Percentiles rank a stretch among this genome's conserved stretches.
These are phyloP conservation scores for Pammene fasciana DNA, from an alignment of 2,888 invertebrate genomes.

Conservation along the genomic window DNA sequence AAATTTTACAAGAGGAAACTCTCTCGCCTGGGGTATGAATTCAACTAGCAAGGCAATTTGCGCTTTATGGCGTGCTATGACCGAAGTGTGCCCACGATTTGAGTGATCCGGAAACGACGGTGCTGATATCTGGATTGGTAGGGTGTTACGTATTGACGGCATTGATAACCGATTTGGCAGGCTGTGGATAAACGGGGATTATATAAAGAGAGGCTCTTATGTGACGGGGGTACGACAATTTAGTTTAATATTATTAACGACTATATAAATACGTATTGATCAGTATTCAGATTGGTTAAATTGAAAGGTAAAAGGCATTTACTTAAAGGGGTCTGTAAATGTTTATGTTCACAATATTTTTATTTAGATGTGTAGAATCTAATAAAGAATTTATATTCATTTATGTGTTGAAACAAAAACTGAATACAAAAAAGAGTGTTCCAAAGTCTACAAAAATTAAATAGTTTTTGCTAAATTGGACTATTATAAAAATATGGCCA, in stretches of 20 bases:
- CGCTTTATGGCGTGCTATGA: conserved; percentile 72
- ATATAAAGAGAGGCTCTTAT: conserved; percentile 7
- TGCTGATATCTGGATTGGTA: conserved; percentile 31
- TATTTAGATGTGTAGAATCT: too few relatives aligned
- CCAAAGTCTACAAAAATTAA: too few relatives aligned
- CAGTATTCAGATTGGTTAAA: too few relatives aligned
- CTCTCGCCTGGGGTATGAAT: conserved; percentile 66
- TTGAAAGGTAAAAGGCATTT: too few relatives aligned
- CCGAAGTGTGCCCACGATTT: conserved; percentile 57
- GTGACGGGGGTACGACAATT: neutral
- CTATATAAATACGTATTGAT: neutral
- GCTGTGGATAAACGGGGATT: conserved; percentile 26
- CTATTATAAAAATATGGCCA: neutral
- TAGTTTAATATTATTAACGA: neutral
- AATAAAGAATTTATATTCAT: too few relatives aligned
- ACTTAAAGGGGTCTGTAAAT: too few relatives aligned
- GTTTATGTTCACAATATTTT: too few relatives aligned
- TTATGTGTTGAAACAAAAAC: too few relatives aligned
- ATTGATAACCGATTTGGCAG: conserved; percentile 38
- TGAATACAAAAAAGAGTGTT: too few relatives aligned
- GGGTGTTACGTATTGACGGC: conserved; percentile 37
- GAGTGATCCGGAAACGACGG: conserved; percentile 35
- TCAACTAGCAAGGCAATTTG: conserved; percentile 79
- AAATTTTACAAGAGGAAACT: conserved; percentile 66
- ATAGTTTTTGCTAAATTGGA: too few relatives aligned